Conservation (phyloP, 2,113 vertebrate species). For the Serinus canaria region DNA sequence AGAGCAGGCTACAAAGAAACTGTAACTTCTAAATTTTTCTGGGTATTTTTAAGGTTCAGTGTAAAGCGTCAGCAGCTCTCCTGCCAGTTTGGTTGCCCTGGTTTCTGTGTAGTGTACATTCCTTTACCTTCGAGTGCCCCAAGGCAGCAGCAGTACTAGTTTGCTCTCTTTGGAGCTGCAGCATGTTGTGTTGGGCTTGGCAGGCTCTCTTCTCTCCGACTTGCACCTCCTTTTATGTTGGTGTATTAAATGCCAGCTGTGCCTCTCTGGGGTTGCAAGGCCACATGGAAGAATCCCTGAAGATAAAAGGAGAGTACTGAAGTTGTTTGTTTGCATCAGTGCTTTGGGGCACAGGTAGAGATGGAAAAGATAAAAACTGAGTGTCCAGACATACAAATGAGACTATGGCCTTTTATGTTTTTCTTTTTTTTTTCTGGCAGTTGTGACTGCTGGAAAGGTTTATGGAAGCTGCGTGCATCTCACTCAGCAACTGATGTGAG, state of each 20-base stretch:
- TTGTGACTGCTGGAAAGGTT: background rate
- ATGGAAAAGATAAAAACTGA: background rate
- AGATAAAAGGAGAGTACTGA: background rate
- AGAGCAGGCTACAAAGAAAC: background rate
- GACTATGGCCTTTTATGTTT: background rate
- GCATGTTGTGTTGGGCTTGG: background rate
- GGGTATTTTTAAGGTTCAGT: background rate
- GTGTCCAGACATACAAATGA: background rate
- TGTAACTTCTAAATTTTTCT: background rate
- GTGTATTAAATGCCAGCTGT: background rate
- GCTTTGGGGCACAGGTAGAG: background rate
- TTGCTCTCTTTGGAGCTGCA: background rate
- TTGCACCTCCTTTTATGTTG: background rate
- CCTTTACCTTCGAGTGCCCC: background rate
- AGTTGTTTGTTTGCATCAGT: background rate
- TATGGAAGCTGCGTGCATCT: background rate
- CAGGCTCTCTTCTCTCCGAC: background rate
- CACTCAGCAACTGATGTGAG: background rate
- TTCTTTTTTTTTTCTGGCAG: background rate
- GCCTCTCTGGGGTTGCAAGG: background rate
- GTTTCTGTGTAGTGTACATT: slow-evolving; percentile 1
- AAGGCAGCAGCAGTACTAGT: background rate
- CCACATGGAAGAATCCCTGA: background rate
- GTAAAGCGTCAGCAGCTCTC: background rate
- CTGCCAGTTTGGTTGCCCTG: slow-evolving; percentile 19